Evolutionary conservation across 2,113 vertebrate genomes (phyloP).

Genomic region (Platysternon megacephalum): DNA sequence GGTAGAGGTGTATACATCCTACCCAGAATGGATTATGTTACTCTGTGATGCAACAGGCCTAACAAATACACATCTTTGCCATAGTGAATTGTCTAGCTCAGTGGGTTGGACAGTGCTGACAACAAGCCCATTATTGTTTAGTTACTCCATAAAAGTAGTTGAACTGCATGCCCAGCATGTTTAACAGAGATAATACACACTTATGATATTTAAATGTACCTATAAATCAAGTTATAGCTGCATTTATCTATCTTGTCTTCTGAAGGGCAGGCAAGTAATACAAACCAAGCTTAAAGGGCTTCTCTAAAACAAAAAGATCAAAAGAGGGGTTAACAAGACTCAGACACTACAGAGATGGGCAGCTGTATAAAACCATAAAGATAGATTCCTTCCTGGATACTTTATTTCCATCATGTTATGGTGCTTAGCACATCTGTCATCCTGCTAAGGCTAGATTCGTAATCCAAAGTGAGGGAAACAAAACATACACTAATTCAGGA

Average conservation of each 20-base stretch:
- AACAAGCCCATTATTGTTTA: neutral
- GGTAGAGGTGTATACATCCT: neutral
- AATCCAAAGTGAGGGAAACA: fast-evolving
- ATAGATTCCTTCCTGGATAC: neutral
- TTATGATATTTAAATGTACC: slow-evolving; percentile 25
- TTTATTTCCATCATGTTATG: fast-evolving
- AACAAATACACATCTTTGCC: neutral
- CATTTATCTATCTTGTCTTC: slow-evolving; percentile 13
- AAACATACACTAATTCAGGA: neutral
- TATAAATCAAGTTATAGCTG: neutral
- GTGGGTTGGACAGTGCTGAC: neutral
- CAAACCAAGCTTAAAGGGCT: neutral
- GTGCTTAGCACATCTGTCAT: fast-evolving
- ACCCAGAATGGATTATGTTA: neutral
- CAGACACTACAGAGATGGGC: neutral
- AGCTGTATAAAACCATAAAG: neutral
- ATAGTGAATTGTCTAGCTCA: neutral
- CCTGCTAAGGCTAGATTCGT: neutral
- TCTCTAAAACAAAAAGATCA: neutral
- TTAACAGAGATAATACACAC: neutral
- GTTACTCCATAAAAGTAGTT: slow-evolving; percentile 4
- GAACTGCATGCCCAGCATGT: neutral
- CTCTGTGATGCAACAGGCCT: neutral
- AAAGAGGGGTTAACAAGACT: neutral
- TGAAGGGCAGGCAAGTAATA: neutral